Base-by-base conservation (phyloP, 2,888 invertebrate species). In the Ommatoiulus sabulosus region DNA sequence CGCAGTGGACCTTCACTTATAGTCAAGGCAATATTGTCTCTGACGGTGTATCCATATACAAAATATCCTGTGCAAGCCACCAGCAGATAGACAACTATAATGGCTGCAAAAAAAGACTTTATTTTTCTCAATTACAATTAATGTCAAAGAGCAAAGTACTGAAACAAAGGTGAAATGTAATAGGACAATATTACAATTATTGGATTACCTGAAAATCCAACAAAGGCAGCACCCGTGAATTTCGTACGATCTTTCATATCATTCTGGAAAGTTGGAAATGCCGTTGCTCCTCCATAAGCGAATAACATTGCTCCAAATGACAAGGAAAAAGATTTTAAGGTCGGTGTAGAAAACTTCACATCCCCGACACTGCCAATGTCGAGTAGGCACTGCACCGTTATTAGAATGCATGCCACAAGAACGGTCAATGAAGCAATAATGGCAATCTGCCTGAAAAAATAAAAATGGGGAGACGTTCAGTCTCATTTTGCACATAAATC, bases 261-360 rank as follows among this genome's bases (percentile, higher is more conserved):
- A 91, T 96, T 95, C 92, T 96, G 96, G 88, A 96, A 95, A 0
- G 96, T 96, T 3, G 96, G 96, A 92, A 96, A 96, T 1, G 95
- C 94, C 0, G 95, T 95, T 7, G 95, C 95, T 3, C 96, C 96
- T 7, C 96, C 95, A 91, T 95, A 96, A 0, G 95, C 94, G 91
- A 96, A 96, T 92, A 95, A 93, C 89, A 96, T 94, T 8, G 95
- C 95, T 7, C 96, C 96, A 91, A 95, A 95, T 0, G 95, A 94
- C 48, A 95, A 92, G 92, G 95, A 95, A 92, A 96, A 95, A 90
- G 95, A 94, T 89, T 93, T 93, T 91, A 95, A 94, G 0, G 94
- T 94, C 91, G 95, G 94, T 12, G 44, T 12, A 24, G 87, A 44
- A 84, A 52, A 88, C 44, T 87, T n/a, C 17, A 52, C 84, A 44